phyloP scores from a whole-genome alignment of 2,888 invertebrate species.

The Diaprepes abbreviatus region DNA sequence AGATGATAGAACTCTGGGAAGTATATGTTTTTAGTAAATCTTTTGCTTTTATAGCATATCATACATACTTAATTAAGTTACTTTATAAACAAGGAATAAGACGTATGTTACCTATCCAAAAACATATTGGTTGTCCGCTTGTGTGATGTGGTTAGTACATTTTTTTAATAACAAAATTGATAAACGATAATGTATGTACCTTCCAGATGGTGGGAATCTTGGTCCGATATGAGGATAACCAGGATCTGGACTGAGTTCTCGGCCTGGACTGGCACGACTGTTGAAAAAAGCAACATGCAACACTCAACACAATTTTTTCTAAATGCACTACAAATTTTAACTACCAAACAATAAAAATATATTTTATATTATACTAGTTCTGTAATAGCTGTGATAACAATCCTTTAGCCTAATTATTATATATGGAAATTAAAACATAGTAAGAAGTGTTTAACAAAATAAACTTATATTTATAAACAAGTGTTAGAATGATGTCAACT shows the following conservation, averaged over 20 bases:
- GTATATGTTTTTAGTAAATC: no score
- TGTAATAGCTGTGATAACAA: no score
- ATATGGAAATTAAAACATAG: no score
- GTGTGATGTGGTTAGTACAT: conserved; percentile 38
- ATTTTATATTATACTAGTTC: no score
- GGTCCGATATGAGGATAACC: conserved; percentile 92
- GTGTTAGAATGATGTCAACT: no score
- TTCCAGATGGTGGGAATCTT: conserved; percentile 88
- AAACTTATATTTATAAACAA: no score
- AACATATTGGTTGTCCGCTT: conserved; percentile 11
- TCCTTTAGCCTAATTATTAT: no score
- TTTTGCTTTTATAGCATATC: no score
- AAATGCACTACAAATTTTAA: conserved; percentile 27
- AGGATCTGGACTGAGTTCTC: conserved; percentile 85
- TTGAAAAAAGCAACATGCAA: conserved; percentile 66
- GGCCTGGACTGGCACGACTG: conserved; percentile 90
- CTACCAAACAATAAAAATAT: conserved; percentile 22
- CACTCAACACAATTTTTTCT: conserved; percentile 32
- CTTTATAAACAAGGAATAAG: no score
- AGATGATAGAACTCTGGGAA: no score
- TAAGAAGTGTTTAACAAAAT: no score
- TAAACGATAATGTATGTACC: conserved; percentile 72
- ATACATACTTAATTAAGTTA: no score
- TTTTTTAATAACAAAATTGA: conserved; percentile 32
- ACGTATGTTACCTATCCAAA: conserved; percentile 7